Percentiles rank a stretch among this genome's conserved stretches.
Evolutionary conservation across 1,140 invertebrate species (phyloP).

Genomic region (Drosophila guanche): DNA sequence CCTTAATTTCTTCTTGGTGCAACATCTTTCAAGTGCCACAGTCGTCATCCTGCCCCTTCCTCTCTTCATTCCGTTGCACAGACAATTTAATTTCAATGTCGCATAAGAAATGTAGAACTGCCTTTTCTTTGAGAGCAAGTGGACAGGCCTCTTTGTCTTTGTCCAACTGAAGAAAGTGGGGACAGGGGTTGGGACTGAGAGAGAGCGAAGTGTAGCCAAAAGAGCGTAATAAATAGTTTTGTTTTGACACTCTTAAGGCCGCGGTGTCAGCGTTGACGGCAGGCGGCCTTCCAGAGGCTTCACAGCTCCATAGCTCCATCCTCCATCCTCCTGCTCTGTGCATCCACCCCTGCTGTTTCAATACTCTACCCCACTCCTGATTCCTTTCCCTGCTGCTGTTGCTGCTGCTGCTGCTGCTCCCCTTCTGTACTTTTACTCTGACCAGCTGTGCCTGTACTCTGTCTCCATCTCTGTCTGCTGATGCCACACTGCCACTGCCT

Average conservation of each 20-base stretch:
- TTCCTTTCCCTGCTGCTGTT: background rate
- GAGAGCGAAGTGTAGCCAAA: background rate
- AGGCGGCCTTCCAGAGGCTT: constrained; percentile 16
- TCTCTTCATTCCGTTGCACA: constrained; percentile 21
- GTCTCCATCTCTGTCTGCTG: background rate
- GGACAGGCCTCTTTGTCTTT: constrained; percentile 1
- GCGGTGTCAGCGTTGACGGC: constrained; percentile 27
- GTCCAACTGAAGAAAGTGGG: background rate
- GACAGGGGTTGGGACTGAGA: constrained; percentile 11
- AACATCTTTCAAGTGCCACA: no score
- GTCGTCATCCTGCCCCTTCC: constrained; percentile 7
- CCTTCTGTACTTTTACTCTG: background rate
- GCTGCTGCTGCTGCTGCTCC: background rate
- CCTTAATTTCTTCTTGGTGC: no score
- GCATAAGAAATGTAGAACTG: constrained; percentile 39
- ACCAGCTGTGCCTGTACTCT: no score
- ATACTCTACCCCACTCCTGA: background rate
- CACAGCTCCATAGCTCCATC: constrained; percentile 3
- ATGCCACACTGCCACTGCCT: background rate
- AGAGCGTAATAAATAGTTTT: constrained; percentile 52
- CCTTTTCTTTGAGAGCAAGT: no score
- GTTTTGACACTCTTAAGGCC: constrained; percentile 61
- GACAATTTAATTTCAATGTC: constrained; percentile 68
- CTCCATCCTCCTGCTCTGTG: constrained; percentile 20
- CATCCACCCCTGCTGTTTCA: constrained; percentile 23